A percentile compares a stretch with the other conserved stretches of the same genome.
Evolutionary conservation across 1,140 invertebrate species (phyloP).

Genomic region (Mycetomoellerius zeteki): DNA sequence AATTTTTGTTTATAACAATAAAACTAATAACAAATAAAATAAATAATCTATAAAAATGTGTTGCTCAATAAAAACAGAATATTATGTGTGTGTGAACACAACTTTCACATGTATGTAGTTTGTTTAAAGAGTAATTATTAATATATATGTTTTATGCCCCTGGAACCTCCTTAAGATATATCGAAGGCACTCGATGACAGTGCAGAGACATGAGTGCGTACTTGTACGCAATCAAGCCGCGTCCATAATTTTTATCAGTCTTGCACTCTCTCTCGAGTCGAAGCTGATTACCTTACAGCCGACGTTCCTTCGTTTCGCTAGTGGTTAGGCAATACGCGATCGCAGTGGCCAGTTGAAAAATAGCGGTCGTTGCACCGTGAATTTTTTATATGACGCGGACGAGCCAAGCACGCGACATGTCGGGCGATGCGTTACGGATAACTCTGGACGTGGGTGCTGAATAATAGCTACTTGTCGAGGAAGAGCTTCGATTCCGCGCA

Average conservation of each 20-base stretch:
- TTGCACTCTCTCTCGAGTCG: not conserved
- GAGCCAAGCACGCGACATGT: conserved; percentile 19
- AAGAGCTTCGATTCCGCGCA: conserved; percentile 3
- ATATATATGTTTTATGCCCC: too few species aligned
- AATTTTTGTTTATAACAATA: too few species aligned
- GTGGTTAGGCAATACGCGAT: conserved; percentile 10
- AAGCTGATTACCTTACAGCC: conserved; percentile 2
- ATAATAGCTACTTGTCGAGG: conserved; percentile 1
- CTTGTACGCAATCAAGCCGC: not conserved
- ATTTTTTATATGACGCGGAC: conserved; percentile 63
- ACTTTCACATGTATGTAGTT: too few species aligned
- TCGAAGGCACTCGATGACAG: not conserved
- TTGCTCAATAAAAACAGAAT: too few species aligned
- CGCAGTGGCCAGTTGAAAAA: conserved; percentile 50
- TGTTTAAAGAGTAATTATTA: too few species aligned
- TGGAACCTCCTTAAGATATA: too few species aligned
- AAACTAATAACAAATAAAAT: too few species aligned
- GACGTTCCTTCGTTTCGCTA: not conserved
- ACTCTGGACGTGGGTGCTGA: conserved; percentile 29
- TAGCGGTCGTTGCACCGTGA: conserved; percentile 66
- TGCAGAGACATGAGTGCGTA: not conserved
- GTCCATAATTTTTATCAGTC: conserved; percentile 10
- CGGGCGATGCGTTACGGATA: conserved; percentile 46
- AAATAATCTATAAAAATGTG: too few species aligned
- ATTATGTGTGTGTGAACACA: too few species aligned